Percentiles rank a stretch among this genome's conserved stretches.
phyloP scores from a whole-genome alignment of 1,140 invertebrate species.

The Papilio helenus region DNA sequence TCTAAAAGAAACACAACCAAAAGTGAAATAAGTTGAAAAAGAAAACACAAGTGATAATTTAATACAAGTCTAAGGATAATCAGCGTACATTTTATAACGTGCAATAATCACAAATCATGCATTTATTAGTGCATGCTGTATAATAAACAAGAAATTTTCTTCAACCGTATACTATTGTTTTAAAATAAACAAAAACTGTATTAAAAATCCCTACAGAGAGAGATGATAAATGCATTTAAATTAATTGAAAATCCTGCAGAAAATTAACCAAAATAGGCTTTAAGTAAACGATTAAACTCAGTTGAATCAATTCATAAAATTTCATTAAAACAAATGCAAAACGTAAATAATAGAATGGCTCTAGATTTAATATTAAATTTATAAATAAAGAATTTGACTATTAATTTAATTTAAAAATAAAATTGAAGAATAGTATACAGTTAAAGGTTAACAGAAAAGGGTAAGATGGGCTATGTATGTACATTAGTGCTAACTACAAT shows the following conservation, averaged over 20 bases:
- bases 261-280: constrained; percentile 8
- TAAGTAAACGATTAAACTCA: neutral
- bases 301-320: neutral
- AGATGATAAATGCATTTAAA: neutral
- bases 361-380: neutral
- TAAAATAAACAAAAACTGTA: neutral
- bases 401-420: constrained; percentile 26
- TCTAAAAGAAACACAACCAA: neutral
- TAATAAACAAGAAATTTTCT: constrained; percentile 40
- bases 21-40: constrained; percentile 8
- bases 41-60: constrained; percentile 24
- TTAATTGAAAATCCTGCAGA: neutral
- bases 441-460: constrained; percentile 41
- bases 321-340: neutral
- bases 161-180: constrained; percentile 43
- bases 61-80: constrained; percentile 21
- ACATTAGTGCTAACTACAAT: constrained; percentile 68
- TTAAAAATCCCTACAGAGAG: constrained; percentile 24
- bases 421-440: constrained; percentile 40
- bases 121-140: constrained; percentile 40
- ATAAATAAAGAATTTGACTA: neutral
- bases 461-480: constrained; percentile 35
- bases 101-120: constrained; percentile 40
- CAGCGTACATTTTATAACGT: constrained; percentile 7
- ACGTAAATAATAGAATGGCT: neutral